Conservation (phyloP, 2,888 invertebrate species). For the Macaria liturata region DNA sequence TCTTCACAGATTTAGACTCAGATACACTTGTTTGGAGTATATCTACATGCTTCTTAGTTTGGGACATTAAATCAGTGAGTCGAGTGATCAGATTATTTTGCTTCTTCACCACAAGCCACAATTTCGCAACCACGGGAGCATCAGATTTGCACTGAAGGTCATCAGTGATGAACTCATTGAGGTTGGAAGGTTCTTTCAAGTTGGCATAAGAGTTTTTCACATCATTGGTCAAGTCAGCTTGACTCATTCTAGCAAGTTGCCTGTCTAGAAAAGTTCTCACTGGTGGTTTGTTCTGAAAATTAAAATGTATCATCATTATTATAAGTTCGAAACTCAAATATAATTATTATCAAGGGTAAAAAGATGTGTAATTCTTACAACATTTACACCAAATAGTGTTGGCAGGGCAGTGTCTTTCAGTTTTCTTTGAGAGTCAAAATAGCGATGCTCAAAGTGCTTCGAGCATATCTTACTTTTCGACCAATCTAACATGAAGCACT, state of each 20-base stretch:
- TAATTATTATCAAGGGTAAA: no score
- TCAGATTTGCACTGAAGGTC: slow-evolving; percentile 58
- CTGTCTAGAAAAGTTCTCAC: slow-evolving; percentile 53
- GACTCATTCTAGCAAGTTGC: slow-evolving; percentile 53
- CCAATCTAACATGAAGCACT: slow-evolving; percentile 65
- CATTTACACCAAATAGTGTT: slow-evolving; percentile 51
- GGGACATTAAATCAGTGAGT: slow-evolving; percentile 56
- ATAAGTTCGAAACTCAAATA: no score
- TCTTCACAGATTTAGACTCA: slow-evolving; percentile 49
- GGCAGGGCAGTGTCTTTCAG: slow-evolving; percentile 65
- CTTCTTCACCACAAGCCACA: slow-evolving; percentile 72
- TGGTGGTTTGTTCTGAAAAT: slow-evolving; percentile 28
- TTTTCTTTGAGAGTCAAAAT: slow-evolving; percentile 60
- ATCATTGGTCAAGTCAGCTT: slow-evolving; percentile 60
- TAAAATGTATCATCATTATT: not conserved
- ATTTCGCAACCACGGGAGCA: slow-evolving; percentile 57
- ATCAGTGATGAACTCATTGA: slow-evolving; percentile 58
- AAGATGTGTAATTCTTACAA: slow-evolving; percentile 42
- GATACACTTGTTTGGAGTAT: slow-evolving; percentile 58
- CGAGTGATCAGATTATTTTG: slow-evolving; percentile 66
- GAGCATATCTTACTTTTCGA: slow-evolving; percentile 67
- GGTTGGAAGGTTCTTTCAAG: slow-evolving; percentile 59
- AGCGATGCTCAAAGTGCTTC: slow-evolving; percentile 67
- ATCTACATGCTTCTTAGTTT: slow-evolving; percentile 65
- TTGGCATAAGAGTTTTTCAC: slow-evolving; percentile 54